phyloP scores from a whole-genome alignment of 2,113 vertebrate species.

The Condylura cristata region DNA sequence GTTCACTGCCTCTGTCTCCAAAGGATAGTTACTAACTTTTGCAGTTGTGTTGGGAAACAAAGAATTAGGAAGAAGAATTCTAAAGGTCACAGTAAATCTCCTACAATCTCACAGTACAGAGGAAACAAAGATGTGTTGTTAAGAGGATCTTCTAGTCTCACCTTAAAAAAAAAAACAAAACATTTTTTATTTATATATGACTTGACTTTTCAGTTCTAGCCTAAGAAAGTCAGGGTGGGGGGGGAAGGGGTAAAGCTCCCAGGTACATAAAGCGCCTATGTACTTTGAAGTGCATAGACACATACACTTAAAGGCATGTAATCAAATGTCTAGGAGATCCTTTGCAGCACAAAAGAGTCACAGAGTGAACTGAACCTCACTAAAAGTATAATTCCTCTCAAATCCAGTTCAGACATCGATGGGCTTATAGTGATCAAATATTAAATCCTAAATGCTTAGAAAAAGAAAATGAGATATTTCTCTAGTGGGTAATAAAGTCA shows the following conservation, averaged over 20 bases:
- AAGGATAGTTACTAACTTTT: not conserved
- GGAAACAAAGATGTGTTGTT: not conserved
- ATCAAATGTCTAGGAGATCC: not conserved
- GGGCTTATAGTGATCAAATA: not conserved
- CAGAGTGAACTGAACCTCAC: not conserved
- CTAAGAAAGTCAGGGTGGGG: not conserved
- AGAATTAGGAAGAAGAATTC: not conserved
- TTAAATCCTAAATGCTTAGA: not conserved
- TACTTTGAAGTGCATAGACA: not conserved
- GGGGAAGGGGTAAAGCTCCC: no score
- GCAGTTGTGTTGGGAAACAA: not conserved
- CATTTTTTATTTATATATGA: not conserved
- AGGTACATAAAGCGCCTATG: not conserved
- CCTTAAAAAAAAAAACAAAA: no score
- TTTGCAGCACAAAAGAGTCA: not conserved
- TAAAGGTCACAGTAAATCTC: not conserved
- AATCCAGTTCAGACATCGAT: not conserved
- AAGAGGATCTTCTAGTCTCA: no score
- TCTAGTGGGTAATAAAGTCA: not conserved
- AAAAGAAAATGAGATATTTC: not conserved
- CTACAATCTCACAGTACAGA: not conserved
- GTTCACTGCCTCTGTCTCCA: not conserved
- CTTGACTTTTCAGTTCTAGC: not conserved
- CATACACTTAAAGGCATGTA: not conserved
- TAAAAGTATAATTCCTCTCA: not conserved